Base-by-base conservation (phyloP, 2,797 vertebrate species). In the Sebastes diploproa region DNA sequence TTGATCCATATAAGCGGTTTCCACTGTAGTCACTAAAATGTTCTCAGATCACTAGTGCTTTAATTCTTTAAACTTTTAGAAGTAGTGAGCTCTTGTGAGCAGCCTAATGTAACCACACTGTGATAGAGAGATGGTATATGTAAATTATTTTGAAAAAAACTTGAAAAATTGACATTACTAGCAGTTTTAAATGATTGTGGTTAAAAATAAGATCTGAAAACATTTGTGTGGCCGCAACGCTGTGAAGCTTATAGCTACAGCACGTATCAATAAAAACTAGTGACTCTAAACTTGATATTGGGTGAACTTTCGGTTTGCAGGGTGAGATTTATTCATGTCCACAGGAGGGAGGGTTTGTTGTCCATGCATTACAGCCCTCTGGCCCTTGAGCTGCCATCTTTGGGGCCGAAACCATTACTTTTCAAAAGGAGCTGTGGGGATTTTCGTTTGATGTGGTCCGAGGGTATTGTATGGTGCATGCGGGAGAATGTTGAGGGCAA, bases 381-480 rank as follows among this genome's bases (percentile, higher is more conserved):
- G 87, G 92, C 88, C 91, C 89, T 86, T 1, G 61, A 88, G 90
- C 89, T 90, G 88, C 87, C 92, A 92, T 93, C 91, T 92, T 92
- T 90, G 85, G 86, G 90, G 89, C 88, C 69, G 66, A 92, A 93
- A 93, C 91, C 92, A 93, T 94, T 90, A 93, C 86, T 93, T 94
- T 94, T 91, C 83, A 88, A 92, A 91, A 88, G 78, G 84, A 95
- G 89, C 93, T 91, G 89, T 92, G 92, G 93, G 94, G 93, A 78
- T 90, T 86, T 93, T 89, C 78, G 91, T 96, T 95, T 96, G 95
- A 96, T 95, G 95, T 95, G 91, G 92, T 84, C 89, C 46, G 82
- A 74, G 93, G 89, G 91, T 88, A 94, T 96, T 94, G 94, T 95
- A 89, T 90, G 86, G 82, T 79, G 91, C 89, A 82, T 88, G 92